Evolutionary conservation across 2,113 vertebrate genomes (phyloP), one percentile per base, ranked within the genome.

Genomic region (Cnemophilus loriae): DNA sequence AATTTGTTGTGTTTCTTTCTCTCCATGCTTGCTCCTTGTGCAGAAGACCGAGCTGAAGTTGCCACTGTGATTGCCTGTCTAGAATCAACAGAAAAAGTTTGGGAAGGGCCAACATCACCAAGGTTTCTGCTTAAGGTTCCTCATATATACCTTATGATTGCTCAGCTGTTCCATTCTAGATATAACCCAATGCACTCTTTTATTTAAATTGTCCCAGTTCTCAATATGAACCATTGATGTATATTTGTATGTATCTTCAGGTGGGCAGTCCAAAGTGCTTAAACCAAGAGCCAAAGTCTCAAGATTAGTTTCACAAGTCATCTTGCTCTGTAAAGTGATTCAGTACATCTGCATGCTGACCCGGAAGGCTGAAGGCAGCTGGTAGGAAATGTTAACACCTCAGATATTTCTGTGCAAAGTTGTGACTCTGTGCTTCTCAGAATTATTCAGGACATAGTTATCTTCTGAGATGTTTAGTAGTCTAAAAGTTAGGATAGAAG

Each of bases 11-110:
- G 21, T 69, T 86, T 90, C 44, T 77, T 92, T 32, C 7, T 69
- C 16, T 77, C 13, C 47, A 18, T 0, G 0, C 50, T 77, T 77
- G 12, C 22, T 77, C 24, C 44, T 14, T 64, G 37, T 7, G 2
- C 12, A 84, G 42, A 76, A 83, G 26, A 44, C 76, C 52, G 33
- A 56, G 11, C 7, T 69, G 47, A 81, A 67, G 35, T 50, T 80
- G 46, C 15, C 28, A 32, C 8, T 76, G 41, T 69, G 6, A 0
- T 52, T 14, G 15, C 42, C 42, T 42, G 42, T 44, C 11, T 76
- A 35, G 65, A 93, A 76, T 46, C 17, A 8, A 12, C 23, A 56
- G 55, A 47, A 83, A 30, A 49, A 9, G 2, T 64, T 68, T 73
- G 30, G 55, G 23, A 70, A 91, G 39, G 55, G 19, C 30, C 42